Conservation (phyloP, 1,140 invertebrate genomes). For the Mamestra configurata region DNA sequence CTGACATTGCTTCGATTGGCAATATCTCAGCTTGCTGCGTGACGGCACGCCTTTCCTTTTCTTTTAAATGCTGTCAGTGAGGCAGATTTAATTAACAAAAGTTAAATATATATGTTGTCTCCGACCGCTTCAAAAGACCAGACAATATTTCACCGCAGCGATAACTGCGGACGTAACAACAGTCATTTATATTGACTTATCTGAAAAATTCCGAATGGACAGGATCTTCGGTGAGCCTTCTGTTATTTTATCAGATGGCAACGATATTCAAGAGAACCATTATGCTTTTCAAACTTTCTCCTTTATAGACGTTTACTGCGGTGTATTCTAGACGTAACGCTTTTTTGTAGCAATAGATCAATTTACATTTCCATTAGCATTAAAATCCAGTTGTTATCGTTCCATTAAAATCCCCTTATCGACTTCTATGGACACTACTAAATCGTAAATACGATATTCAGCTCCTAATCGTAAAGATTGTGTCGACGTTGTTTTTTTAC, state of each 20-base stretch:
- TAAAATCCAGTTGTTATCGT: slow-evolving; percentile 32
- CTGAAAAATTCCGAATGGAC: slow-evolving; percentile 23
- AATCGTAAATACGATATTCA: slow-evolving; percentile 32
- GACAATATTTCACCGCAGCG: slow-evolving; percentile 41
- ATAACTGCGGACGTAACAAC: slow-evolving; percentile 45
- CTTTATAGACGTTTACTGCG: slow-evolving; percentile 5
- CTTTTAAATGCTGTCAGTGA: slow-evolving; percentile 32
- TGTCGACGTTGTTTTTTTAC: background rate
- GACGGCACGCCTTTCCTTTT: slow-evolving; percentile 16
- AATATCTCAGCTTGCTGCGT: slow-evolving; percentile 6
- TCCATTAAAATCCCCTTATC: slow-evolving; percentile 27
- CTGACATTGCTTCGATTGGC: background rate
- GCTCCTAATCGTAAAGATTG: slow-evolving; percentile 8
- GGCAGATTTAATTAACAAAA: slow-evolving; percentile 50
- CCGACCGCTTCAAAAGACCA: slow-evolving; percentile 30
- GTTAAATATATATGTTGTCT: slow-evolving; percentile 39
- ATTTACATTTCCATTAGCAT: slow-evolving; percentile 33
- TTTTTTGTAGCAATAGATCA: slow-evolving; percentile 21
- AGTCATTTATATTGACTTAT: slow-evolving; percentile 48
- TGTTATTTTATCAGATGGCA: slow-evolving; percentile 32
- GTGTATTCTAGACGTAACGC: background rate
- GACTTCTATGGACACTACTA: background rate
- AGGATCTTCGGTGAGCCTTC: slow-evolving; percentile 36
- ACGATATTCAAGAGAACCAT: slow-evolving; percentile 24
- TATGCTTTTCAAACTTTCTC: slow-evolving; percentile 24